phyloP scores from a whole-genome alignment of 1,140 invertebrate species.

The Bombus soroeensis region DNA sequence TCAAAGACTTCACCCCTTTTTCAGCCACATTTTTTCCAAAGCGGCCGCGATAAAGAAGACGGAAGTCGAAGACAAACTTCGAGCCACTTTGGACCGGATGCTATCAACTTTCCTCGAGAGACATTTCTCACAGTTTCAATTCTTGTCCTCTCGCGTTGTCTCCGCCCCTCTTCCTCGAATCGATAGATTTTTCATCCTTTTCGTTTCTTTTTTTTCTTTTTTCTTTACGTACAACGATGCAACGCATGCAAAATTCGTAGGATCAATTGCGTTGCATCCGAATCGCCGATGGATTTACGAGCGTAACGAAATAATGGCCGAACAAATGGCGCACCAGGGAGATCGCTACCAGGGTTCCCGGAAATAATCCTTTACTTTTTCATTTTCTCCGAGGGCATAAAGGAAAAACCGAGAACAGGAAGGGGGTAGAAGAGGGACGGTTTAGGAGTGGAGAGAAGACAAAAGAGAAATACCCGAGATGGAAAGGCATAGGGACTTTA shows the following conservation, averaged over 20 bases:
- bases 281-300: conserved; percentile 18
- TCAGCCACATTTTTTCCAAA: not conserved
- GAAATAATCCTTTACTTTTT: conserved; percentile 33
- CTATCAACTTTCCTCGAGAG: not conserved
- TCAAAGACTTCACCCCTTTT: not conserved
- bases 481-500: conserved; percentile 45
- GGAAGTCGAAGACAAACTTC: not conserved
- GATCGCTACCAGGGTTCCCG: not conserved
- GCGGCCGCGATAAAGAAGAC: not conserved
- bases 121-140: not conserved
- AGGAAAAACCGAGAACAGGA: not conserved
- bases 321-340: conserved; percentile 12
- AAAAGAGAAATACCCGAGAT: conserved; percentile 18
- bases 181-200: not conserved
- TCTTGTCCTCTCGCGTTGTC: not conserved
- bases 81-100: not conserved
- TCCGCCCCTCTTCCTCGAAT: not conserved
- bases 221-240: not conserved
- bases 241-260: conserved; percentile 11
- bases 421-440: not conserved
- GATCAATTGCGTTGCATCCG: not conserved
- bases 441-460: not conserved
- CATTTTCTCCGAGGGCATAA: conserved; percentile 12
- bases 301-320: conserved; percentile 24
- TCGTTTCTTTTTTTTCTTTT: not conserved